Conservation (phyloP, 2,888 invertebrate genomes). For the Polia nebulosa region DNA sequence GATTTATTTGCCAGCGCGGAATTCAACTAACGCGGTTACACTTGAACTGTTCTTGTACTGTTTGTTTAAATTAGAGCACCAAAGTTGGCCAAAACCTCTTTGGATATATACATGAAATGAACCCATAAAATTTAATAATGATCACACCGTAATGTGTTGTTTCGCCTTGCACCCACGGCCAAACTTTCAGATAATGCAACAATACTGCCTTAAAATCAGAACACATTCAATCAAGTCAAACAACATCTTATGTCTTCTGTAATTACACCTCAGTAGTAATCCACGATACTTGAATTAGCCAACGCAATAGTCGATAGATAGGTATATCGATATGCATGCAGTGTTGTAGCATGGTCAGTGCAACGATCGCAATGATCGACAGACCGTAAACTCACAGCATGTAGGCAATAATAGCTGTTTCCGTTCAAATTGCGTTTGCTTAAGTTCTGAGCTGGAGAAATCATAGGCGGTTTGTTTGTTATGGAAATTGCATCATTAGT, state of each 20-base stretch:
- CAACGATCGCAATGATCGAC: slow-evolving; percentile 76
- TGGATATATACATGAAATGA: not conserved
- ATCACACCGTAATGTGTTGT: slow-evolving; percentile 22
- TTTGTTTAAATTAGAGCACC: not conserved
- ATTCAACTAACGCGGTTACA: slow-evolving; percentile 21
- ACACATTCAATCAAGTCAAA: slow-evolving; percentile 42
- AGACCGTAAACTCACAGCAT: slow-evolving; percentile 77
- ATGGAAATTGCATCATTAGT: slow-evolving; percentile 17
- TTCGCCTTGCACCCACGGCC: slow-evolving; percentile 47
- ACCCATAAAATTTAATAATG: slow-evolving; percentile 19
- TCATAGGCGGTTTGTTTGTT: slow-evolving; percentile 28
- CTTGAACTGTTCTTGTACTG: slow-evolving; percentile 16
- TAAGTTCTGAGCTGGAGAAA: slow-evolving; percentile 52
- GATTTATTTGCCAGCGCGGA: slow-evolving; percentile 38
- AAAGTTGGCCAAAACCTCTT: slow-evolving; percentile 7
- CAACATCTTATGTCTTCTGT: slow-evolving; percentile 39
- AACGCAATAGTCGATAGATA: slow-evolving; percentile 49
- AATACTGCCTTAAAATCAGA: slow-evolving; percentile 39
- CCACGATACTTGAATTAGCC: slow-evolving; percentile 45
- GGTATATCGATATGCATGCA: slow-evolving; percentile 56
- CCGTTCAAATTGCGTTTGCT: slow-evolving; percentile 72
- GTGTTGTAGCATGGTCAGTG: slow-evolving; percentile 68
- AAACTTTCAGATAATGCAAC: slow-evolving; percentile 50
- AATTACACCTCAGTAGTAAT: slow-evolving; percentile 27
- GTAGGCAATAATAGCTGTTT: slow-evolving; percentile 75